A percentile compares a stretch with the other conserved stretches of the same genome.
These are phyloP conservation scores for Phengaris alcon DNA, from an alignment of 2,888 invertebrate species.

Conservation along the genomic window DNA sequence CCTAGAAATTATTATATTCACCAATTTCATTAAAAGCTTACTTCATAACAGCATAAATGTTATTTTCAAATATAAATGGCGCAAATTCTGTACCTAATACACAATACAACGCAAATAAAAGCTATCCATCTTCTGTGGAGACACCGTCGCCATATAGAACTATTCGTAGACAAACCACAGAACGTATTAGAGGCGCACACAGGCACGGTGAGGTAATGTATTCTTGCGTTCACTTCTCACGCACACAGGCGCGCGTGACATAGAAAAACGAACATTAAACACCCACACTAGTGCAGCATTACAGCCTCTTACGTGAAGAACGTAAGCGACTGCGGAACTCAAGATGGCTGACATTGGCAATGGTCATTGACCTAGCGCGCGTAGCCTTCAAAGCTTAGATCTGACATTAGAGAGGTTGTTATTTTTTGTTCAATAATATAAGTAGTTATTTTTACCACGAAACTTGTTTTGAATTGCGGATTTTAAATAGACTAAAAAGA, in stretches of 20 bases:
- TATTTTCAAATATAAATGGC: conserved; percentile 1
- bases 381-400: conserved; percentile 77
- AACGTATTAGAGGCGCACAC: conserved; percentile 44
- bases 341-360: conserved; percentile 80
- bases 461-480: conserved; percentile 22
- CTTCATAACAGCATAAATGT: background rate
- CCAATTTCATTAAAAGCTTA: background rate
- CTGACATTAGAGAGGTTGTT: conserved; percentile 76
- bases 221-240: conserved; percentile 58
- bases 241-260: conserved; percentile 54
- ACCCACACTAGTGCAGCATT: conserved; percentile 68
- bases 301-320: conserved; percentile 79
- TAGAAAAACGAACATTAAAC: conserved; percentile 76
- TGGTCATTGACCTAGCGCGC: conserved; percentile 72
- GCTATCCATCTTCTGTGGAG: conserved; percentile 6
- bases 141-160: conserved; percentile 47
- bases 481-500: background rate
- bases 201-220: conserved; percentile 38
- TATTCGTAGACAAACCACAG: conserved; percentile 41
- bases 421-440: conserved; percentile 44
- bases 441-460: conserved; percentile 24
- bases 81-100: background rate
- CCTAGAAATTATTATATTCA: background rate
- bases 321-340: conserved; percentile 78
- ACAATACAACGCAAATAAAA: background rate